Conservation (phyloP, 2,113 vertebrate species). For the Clinocottus analis region DNA sequence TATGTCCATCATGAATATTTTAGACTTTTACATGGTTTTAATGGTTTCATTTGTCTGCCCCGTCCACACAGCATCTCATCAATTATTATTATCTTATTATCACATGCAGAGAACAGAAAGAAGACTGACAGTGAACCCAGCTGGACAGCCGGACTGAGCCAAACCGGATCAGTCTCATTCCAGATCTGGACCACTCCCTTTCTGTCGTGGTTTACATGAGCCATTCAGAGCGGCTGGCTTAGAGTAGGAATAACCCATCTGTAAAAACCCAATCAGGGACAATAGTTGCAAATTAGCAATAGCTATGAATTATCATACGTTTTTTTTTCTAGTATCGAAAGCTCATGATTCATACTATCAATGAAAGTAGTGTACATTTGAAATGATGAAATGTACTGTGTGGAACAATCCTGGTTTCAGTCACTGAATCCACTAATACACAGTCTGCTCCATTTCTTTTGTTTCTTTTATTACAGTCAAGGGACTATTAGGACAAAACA, state of each 20-base stretch:
- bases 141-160: slow-evolving; percentile 28
- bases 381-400: background rate
- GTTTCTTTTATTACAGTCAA: background rate
- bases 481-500: background rate
- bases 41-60: background rate
- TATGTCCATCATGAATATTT: background rate
- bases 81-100: background rate
- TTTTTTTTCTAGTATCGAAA: too few species aligned
- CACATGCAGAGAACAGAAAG: background rate
- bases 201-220: background rate
- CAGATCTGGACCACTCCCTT: slow-evolving; percentile 23
- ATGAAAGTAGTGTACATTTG: background rate
- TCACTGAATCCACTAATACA: background rate
- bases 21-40: background rate
- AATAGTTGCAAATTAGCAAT: too few species aligned
- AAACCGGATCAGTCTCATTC: slow-evolving; percentile 11
- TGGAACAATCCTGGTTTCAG: background rate
- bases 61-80: background rate
- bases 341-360: too few species aligned
- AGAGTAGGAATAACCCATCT: background rate
- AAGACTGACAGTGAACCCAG: slow-evolving; percentile 25
- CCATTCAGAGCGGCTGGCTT: background rate
- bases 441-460: background rate
- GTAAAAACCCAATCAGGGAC: too few species aligned
- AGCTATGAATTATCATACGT: too few species aligned